Evolutionary conservation across 35 echinoderm and acorn worm species (phyloP), one percentile per base, ranked within the genome.

Genomic region (Apostichopus japonicus): DNA sequence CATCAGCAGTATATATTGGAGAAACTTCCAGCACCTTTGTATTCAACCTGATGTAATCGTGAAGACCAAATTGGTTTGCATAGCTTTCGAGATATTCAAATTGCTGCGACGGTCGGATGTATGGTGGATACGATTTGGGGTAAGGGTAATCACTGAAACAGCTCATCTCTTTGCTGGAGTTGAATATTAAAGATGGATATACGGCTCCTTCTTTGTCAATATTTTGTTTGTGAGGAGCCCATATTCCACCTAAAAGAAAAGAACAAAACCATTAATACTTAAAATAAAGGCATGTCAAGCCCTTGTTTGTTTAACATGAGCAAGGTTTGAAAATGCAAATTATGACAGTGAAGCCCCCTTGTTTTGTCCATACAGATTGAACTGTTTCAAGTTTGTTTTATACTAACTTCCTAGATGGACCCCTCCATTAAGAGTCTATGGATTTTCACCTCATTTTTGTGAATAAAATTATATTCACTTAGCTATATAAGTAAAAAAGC

Each of bases 91-190:
- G 72, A 86, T 98, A 94, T 65, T 92, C 84, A 17, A 80, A 80
- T 6, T 94, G 56, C 14, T 92, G 84, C 1, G 78, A 24, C 19
- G 79, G 87, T 23, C 73, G 54, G 10, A 98, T 88, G 55, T 92
- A 98, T 1, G 90, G 81, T 5, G 96, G 92, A 54, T 90, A 95
- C 15, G 95, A 90, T 57, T 95, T 94, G 3, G 96, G 94, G 61
- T 95, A 95, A 0, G 94, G 96, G 92, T 94, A 98, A 57, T 98
- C 96, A 71, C 94, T 95, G 89, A 83, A 98, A 63, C 92, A 93
- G 13, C 23, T 90, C 77, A 92, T 90, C 84, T 98, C 96, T 86
- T 98, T 98, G 67, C 90, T 92, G 8, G 96, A 94, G 58, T 98
- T 98, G 88, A 92, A 92, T 0, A 95, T 80, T 3, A 93, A 76